These are phyloP conservation scores for Oscheius onirici DNA, from an alignment of 2,888 invertebrate genomes.

Conservation along the genomic window DNA sequence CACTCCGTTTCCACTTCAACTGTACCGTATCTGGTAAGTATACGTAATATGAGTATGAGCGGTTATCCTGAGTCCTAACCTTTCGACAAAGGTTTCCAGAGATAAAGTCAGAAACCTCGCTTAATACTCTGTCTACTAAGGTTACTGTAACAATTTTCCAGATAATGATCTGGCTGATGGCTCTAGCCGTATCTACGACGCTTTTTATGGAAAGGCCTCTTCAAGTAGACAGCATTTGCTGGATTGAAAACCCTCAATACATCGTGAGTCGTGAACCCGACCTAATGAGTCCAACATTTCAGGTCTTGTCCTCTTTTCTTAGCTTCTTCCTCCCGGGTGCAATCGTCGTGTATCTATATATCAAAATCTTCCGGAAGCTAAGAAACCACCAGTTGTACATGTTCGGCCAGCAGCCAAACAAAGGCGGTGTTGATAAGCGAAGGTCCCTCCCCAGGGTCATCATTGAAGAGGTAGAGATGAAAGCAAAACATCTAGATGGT, in stretches of 20 bases:
- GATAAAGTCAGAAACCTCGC: no score
- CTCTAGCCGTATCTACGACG: constrained; percentile 54
- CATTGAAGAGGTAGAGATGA: constrained; percentile 54
- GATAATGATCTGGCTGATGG: constrained; percentile 62
- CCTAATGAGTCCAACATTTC: not conserved
- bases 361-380: constrained; percentile 61
- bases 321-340: constrained; percentile 63
- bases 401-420: constrained; percentile 55
- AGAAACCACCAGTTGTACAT: constrained; percentile 60
- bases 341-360: constrained; percentile 59
- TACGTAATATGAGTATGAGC: no score
- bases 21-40: constrained; percentile 46
- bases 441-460: constrained; percentile 59
- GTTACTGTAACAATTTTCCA: no score
- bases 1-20: constrained; percentile 59
- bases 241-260: constrained; percentile 65
- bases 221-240: constrained; percentile 46
- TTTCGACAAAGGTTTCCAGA: no score
- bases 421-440: constrained; percentile 40
- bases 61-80: no score
- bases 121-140: no score
- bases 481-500: not conserved
- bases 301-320: constrained; percentile 57
- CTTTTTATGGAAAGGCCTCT: constrained; percentile 54
- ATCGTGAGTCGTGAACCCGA: constrained; percentile 36